Conservation (phyloP, 2,888 invertebrate species). For the Meliscaeva auricollis region DNA sequence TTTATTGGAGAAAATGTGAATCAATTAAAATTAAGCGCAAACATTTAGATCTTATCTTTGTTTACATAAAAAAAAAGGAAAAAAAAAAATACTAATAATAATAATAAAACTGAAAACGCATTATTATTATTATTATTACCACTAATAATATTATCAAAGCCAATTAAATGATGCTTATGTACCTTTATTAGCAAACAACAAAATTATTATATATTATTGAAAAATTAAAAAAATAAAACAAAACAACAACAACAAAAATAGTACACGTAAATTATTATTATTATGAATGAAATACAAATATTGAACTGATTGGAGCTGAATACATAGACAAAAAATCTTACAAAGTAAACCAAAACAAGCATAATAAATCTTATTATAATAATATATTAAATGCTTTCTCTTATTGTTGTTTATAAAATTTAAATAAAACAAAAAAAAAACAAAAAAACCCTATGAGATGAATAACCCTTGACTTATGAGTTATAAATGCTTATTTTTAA, state of each 20-base stretch:
- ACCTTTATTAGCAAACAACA: slow-evolving; percentile 76
- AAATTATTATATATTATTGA: slow-evolving; percentile 69
- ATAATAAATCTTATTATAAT: slow-evolving; percentile 53
- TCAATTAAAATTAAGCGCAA: slow-evolving; percentile 61
- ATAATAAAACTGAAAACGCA: slow-evolving; percentile 35
- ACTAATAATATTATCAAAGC: slow-evolving; percentile 73
- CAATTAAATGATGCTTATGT: slow-evolving; percentile 76
- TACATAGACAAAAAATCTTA: slow-evolving; percentile 28
- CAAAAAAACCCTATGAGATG: slow-evolving; percentile 16
- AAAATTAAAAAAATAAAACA: slow-evolving; percentile 30
- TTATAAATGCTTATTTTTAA: slow-evolving; percentile 45
- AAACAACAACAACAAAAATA: too few relatives aligned
- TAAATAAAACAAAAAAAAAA: slow-evolving; percentile 1
- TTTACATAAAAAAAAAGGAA: slow-evolving; percentile 50
- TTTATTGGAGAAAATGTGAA: slow-evolving; percentile 50
- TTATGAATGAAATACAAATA: slow-evolving; percentile 51
- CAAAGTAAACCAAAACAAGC: slow-evolving; percentile 57
- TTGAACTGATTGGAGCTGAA: slow-evolving; percentile 71
- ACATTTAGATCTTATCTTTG: slow-evolving; percentile 68
- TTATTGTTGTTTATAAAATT: slow-evolving; percentile 67
- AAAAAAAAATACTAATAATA: not conserved
- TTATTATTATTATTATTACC: slow-evolving; percentile 62
- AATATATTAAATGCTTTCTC: slow-evolving; percentile 65
- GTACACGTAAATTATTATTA: slow-evolving; percentile 57
- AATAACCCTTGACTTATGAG: slow-evolving; percentile 44